phyloP scores from a whole-genome alignment of 2,888 invertebrate species.

The Isotomurus palustris region DNA sequence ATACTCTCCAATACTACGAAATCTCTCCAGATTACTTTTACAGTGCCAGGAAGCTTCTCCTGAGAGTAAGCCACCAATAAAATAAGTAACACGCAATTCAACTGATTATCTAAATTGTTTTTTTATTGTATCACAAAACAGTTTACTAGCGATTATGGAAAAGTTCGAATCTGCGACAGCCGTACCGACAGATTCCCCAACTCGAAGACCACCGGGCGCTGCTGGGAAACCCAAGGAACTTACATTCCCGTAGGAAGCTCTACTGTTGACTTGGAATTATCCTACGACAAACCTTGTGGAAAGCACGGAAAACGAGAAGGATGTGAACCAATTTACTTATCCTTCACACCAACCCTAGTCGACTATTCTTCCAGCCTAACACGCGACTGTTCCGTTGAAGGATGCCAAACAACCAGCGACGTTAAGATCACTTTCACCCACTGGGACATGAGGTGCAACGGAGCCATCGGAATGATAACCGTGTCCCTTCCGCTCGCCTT shows the following conservation, averaged over 20 bases:
- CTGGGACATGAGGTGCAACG: slow-evolving; percentile 43
- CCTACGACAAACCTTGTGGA: slow-evolving; percentile 38
- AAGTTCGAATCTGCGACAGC: slow-evolving; percentile 37
- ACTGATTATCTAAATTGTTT: too few relatives aligned
- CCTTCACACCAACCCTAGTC: slow-evolving; percentile 30
- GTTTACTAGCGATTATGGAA: slow-evolving; percentile 43
- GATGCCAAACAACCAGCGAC: slow-evolving; percentile 34
- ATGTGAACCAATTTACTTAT: slow-evolving; percentile 44
- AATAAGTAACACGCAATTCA: background rate
- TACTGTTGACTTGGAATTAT: slow-evolving; percentile 34
- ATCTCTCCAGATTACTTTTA: slow-evolving; percentile 43
- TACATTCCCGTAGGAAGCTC: slow-evolving; percentile 27
- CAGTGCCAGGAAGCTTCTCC: slow-evolving; percentile 36
- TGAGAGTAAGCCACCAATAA: slow-evolving; percentile 33
- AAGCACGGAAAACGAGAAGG: slow-evolving; percentile 30
- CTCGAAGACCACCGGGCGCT: slow-evolving; percentile 19
- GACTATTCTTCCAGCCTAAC: slow-evolving; percentile 16
- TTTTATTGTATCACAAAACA: slow-evolving; percentile 5
- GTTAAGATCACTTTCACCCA: slow-evolving; percentile 44
- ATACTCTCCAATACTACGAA: slow-evolving; percentile 38
- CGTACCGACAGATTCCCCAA: slow-evolving; percentile 27
- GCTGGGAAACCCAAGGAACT: slow-evolving; percentile 34
- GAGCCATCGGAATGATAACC: slow-evolving; percentile 20
- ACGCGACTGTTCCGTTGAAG: slow-evolving; percentile 32
- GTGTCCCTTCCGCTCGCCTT: slow-evolving; percentile 27